Evolutionary conservation across 2,113 vertebrate genomes (phyloP).

Genomic region (Gymnobelideus leadbeateri): DNA sequence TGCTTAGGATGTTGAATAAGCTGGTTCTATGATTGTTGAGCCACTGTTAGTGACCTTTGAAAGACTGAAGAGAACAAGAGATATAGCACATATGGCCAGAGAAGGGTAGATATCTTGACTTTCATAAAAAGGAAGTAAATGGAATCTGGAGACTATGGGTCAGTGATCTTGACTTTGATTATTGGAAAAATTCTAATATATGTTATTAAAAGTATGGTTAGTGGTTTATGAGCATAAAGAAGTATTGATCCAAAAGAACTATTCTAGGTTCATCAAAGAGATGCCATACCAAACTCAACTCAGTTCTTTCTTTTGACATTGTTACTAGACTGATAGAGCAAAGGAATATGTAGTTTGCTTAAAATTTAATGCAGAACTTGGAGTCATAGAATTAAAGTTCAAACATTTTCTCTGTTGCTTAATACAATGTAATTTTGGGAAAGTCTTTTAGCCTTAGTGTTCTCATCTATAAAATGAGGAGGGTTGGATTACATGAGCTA

Average conservation of each 20-base stretch:
- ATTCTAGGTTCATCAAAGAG: neutral
- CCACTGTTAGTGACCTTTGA: neutral
- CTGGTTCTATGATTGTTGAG: neutral
- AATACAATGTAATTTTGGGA: neutral
- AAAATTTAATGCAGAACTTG: neutral
- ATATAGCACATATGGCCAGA: neutral
- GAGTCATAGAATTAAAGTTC: neutral
- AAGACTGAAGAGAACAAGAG: neutral
- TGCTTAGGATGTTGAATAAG: neutral
- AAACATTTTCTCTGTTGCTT: neutral
- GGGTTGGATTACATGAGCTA: neutral
- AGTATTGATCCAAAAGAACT: neutral
- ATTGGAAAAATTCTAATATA: neutral
- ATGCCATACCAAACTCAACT: neutral
- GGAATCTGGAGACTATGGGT: neutral
- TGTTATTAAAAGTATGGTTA: neutral
- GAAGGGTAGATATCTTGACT: neutral
- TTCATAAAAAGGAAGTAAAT: neutral
- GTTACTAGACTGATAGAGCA: neutral
- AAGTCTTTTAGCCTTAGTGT: neutral
- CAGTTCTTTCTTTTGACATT: neutral
- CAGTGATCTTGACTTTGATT: neutral
- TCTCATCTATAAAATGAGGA: neutral
- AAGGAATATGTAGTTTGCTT: neutral
- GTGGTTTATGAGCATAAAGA: neutral